Evolutionary conservation across 2,888 invertebrate genomes (phyloP).

Genomic region (Rhorus exstirpatorius): DNA sequence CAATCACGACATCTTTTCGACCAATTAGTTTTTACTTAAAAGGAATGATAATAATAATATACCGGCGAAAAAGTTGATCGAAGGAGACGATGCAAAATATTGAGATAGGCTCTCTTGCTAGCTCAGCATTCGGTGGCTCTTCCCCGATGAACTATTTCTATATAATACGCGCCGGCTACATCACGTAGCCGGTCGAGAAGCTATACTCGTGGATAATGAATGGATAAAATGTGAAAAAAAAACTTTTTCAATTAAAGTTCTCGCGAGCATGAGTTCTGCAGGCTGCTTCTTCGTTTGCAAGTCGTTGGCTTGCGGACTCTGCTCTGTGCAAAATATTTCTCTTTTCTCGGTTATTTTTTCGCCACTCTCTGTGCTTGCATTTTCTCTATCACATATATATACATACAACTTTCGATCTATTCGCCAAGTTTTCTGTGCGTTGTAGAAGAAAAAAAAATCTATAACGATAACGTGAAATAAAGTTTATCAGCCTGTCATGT

Average conservation of each 20-base stretch:
- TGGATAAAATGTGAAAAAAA: slow-evolving; percentile 79
- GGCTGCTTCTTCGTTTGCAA: slow-evolving; percentile 18
- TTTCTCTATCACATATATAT: neutral
- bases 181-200: slow-evolving; percentile 48
- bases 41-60: no score
- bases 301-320: slow-evolving; percentile 11
- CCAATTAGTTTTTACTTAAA: no score
- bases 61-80: neutral
- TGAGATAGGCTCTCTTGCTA: slow-evolving; percentile 12
- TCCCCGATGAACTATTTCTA: slow-evolving; percentile 28
- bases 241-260: slow-evolving; percentile 84
- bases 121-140: slow-evolving; percentile 55
- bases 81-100: slow-evolving; percentile 1
- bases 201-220: slow-evolving; percentile 78
- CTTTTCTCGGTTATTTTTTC: neutral
- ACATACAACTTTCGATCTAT: neutral
- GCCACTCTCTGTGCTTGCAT: neutral
- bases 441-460: neutral
- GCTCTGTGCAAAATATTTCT: neutral
- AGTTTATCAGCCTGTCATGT: neutral
- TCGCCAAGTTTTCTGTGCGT: slow-evolving; percentile 10
- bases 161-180: slow-evolving; percentile 3
- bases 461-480: neutral
- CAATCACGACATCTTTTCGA: no score
- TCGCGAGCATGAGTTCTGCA: slow-evolving; percentile 22